Base-by-base conservation (phyloP, 2,888 invertebrate species). In the Mimas tiliae region DNA sequence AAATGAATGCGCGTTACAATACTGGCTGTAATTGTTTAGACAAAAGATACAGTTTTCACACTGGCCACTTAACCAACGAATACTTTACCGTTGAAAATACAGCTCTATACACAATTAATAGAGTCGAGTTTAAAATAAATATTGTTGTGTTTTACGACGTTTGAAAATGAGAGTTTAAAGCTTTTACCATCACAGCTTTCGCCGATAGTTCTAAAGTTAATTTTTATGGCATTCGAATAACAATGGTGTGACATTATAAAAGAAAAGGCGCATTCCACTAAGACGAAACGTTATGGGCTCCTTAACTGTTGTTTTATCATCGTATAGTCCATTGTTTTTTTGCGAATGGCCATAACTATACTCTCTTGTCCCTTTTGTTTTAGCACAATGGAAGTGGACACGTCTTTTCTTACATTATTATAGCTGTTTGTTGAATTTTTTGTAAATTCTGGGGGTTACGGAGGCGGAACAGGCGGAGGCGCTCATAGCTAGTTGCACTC, bases 21-120 rank as follows among this genome's bases (percentile, higher is more conserved):
- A 87, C 89, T 82, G 78, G 78, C 81, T 84, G 88, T 93, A 92
- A 93, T 93, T 93, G 93, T 93, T 93, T 92, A 93, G 89, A 92
- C 91, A 93, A 93, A 86, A 80, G 83, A 72, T 70, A 81, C 50
- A 8, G 38, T 42, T 52, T 11, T 16, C 9, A 16, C 47, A 34
- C 27, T 21, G 12, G 70, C 66, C 68, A 72, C 68, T 70, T 62
- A 67, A 73, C 69, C 62, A 73, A 79, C 58, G 42, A 58, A 19
- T 6, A 76, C 74, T 74, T 6, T 48, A 19, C 19, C 16, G 19
- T 16, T n/a, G 34, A n/a, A 63, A 63, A 12, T 16, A 33, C 47
- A 7, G 42, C 62, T 34, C 42, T 62, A 51, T 16, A 0, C 1
- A 14, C 1, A 21, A 21, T 4, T 1, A 12, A 33, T 27, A 65